These are phyloP conservation scores for Rhadinocentrus ornatus DNA, from an alignment of 2,797 vertebrate species.

Conservation along the genomic window DNA sequence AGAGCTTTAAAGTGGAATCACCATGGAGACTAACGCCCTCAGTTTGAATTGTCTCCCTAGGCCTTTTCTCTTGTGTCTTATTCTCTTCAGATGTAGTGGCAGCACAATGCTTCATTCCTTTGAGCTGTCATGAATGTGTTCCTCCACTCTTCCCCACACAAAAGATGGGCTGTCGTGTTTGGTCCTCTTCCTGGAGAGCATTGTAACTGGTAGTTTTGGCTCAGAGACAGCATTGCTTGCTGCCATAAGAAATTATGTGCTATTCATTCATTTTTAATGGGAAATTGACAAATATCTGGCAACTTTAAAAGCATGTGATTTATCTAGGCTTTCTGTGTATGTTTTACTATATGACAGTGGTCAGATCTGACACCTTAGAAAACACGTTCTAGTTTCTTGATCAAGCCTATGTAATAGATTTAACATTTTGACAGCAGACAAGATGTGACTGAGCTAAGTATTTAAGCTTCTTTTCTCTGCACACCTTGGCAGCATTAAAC, in stretches of 20 bases:
- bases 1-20: conserved; percentile 59
- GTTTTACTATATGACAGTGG: background rate
- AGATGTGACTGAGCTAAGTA: conserved; percentile 3
- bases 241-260: conserved; percentile 24
- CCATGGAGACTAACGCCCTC: conserved; percentile 72
- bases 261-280: conserved; percentile 6
- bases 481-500: conserved; percentile 7
- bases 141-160: conserved; percentile 56
- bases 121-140: conserved; percentile 66
- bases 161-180: conserved; percentile 59
- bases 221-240: conserved; percentile 12
- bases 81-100: conserved; percentile 57
- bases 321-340: background rate
- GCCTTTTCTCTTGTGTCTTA: conserved; percentile 63
- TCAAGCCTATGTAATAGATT: background rate
- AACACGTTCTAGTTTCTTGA: background rate
- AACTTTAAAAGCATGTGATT: conserved; percentile 11
- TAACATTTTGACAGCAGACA: conserved; percentile 6
- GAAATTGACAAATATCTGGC: conserved; percentile 2
- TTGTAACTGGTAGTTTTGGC: conserved; percentile 35
- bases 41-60: conserved; percentile 58
- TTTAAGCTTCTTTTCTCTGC: conserved; percentile 13
- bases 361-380: background rate
- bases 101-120: conserved; percentile 64
- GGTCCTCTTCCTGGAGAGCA: conserved; percentile 51